Evolutionary conservation across 1,140 invertebrate species (phyloP), one percentile per base, ranked within the genome.

Genomic region (Drosophila eugracilis): DNA sequence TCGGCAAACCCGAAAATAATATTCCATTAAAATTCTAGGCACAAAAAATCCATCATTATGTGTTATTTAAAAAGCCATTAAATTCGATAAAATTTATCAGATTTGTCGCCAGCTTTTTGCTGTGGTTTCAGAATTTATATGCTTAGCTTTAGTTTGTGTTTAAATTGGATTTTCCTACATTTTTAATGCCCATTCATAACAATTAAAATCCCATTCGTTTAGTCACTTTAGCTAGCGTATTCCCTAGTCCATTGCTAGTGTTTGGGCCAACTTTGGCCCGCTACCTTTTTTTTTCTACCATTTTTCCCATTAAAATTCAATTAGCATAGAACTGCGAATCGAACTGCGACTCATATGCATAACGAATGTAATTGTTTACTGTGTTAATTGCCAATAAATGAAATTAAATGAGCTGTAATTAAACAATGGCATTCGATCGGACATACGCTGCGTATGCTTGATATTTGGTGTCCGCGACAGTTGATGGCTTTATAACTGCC

Each of bases 311-410:
- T 72, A 42, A 77, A 71, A 59, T 26, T 70, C 71, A 63, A 79
- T 79, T 79, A 75, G 71, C 77, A 79, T 75, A 50, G 41, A 41
- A n/a, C 32, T 59, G 48, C 37, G 50, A 75, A 54, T 24, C 36
- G 50, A 17, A 39, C 22, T 42, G 34, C 41, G 28, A 49, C 45
- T 44, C n/a, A 62, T 76, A 57, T 71, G 54, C 42, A 80, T 45
- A 59, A 47, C 39, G 32, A 41, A 34, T 72, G 45, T 30, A 37
- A 59, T 60, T 60, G 37, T 60, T 60, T 57, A 39, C 49, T 70
- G 73, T 70, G 48, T 60, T 62, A 66, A 81, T 73, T 76, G 66
- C 28, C 72, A 47, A 73, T 81, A 62, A 80, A 72, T 72, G 45
- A 50, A 76, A 73, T 62, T 47, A 45, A 81, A 58, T 63, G 39